Evolutionary conservation across 2,797 vertebrate genomes (phyloP).

Genomic region (Typhlichthys eigenmanni): DNA sequence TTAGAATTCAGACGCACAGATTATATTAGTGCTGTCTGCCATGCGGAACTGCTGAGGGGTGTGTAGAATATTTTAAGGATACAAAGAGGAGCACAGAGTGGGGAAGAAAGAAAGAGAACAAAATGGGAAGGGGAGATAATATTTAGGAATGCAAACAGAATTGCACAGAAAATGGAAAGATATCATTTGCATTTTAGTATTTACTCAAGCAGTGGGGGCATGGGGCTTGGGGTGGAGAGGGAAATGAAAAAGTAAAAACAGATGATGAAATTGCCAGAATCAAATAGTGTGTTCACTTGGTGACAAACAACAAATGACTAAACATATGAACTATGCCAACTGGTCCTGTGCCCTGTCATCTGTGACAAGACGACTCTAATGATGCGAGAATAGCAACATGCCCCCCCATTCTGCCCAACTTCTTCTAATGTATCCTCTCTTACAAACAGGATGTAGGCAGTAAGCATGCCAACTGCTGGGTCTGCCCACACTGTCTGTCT

Average conservation of each 20-base stretch:
- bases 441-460: constrained; percentile 43
- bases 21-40: constrained; percentile 96
- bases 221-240: background rate
- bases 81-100: constrained; percentile 71
- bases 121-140: constrained; percentile 32
- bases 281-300: constrained; percentile 53
- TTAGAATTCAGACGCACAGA: constrained; percentile 98
- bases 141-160: constrained; percentile 66
- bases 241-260: constrained; percentile 47
- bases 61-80: constrained; percentile 94
- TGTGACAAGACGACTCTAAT: constrained; percentile 10
- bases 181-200: constrained; percentile 62
- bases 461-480: constrained; percentile 27
- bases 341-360: constrained; percentile 27
- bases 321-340: constrained; percentile 51
- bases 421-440: constrained; percentile 38
- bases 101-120: constrained; percentile 18
- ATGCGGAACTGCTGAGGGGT: constrained; percentile 91
- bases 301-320: constrained; percentile 43
- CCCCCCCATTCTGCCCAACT: constrained; percentile 24
- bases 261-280: constrained; percentile 55
- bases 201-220: constrained; percentile 41
- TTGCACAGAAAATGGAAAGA: constrained; percentile 66
- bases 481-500: constrained; percentile 27
- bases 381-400: constrained; percentile 16